Percentiles rank a stretch among this genome's conserved stretches.
phyloP scores from a whole-genome alignment of 2,888 invertebrate species.

The Cephonodes hylas region DNA sequence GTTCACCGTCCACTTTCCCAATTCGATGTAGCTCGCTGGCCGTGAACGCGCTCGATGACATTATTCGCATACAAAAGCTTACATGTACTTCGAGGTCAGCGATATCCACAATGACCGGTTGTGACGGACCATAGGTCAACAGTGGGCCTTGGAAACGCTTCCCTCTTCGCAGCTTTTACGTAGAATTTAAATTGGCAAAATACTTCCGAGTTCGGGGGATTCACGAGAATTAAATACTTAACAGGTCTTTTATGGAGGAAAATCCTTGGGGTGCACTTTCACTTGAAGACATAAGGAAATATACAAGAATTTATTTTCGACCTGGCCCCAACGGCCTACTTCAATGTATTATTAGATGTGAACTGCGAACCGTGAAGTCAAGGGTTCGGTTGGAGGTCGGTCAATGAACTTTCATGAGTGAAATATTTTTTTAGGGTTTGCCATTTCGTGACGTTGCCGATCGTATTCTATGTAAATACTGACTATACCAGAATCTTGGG shows the following conservation, averaged over 20 bases:
- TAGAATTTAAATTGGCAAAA: neutral
- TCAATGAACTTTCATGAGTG: neutral
- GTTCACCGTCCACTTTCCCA: neutral
- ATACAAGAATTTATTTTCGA: neutral
- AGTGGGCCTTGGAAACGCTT: neutral
- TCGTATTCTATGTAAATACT: too few species aligned
- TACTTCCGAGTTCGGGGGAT: constrained; percentile 1
- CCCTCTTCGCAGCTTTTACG: neutral
- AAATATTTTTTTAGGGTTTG: neutral
- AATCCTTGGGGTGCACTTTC: neutral
- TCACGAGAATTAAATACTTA: neutral
- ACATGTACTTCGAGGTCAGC: neutral
- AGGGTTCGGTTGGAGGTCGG: neutral
- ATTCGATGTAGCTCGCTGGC: neutral
- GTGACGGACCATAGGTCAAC: constrained; percentile 1
- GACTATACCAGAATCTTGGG: too few species aligned
- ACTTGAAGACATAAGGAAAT: neutral
- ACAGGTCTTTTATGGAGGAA: neutral
- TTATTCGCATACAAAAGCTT: neutral
- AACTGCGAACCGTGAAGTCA: neutral
- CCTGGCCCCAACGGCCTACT: too few species aligned
- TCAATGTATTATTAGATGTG: neutral
- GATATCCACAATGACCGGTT: neutral
- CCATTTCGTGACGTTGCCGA: neutral
- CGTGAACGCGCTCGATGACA: neutral